Evolutionary conservation across 2,113 vertebrate genomes (phyloP), one percentile per base, ranked within the genome.

Genomic region (Pelmatolapia mariae): DNA sequence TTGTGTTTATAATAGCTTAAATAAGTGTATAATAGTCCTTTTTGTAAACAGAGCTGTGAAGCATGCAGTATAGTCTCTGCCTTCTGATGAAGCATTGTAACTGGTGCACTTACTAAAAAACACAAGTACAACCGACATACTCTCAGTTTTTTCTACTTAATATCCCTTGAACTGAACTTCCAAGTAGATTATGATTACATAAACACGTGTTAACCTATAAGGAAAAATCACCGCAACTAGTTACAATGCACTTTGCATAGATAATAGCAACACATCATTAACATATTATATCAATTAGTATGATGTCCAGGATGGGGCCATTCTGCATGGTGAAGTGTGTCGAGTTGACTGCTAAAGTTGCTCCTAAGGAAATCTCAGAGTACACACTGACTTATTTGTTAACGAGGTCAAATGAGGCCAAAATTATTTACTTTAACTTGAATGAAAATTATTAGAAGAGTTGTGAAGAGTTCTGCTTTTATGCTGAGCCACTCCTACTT

Each of bases 151-250:
- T 76, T 15, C 71, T 76, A 7, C n/a, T 18, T 18, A 73, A 73
- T 26, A 26, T 0, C 40, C 24, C 71, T 76, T 50, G 15, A 76
- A 29, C 40, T 47, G 22, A 45, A 29, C 15, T 47, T 76, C 68
- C 68, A 45, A 45, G 5, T 43, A 71, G 40, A 45, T 73, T 10
- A 47, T 18, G 68, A 29, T 29, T 29, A 47, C 40, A 10, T 47
- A 47, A 76, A 26, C 38, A 16, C 1, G 24, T 29, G 24, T 47
- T 12, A 26, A 76, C 24, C 40, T 47, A 76, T 45, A 76, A 47
- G 38, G 7, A 76, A 0, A 2, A 45, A 26, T 4, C n/a, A 71
- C n/a, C 0, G 7, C n/a, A 73, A 47, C 68, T 73, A 45, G 22
- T 26, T 73, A 29, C 15, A 73, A 11, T 68, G 63, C 2, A 38